Evolutionary conservation across 2,797 vertebrate genomes (phyloP), one percentile per base, ranked within the genome.

Genomic region (Phataginus tricuspis): DNA sequence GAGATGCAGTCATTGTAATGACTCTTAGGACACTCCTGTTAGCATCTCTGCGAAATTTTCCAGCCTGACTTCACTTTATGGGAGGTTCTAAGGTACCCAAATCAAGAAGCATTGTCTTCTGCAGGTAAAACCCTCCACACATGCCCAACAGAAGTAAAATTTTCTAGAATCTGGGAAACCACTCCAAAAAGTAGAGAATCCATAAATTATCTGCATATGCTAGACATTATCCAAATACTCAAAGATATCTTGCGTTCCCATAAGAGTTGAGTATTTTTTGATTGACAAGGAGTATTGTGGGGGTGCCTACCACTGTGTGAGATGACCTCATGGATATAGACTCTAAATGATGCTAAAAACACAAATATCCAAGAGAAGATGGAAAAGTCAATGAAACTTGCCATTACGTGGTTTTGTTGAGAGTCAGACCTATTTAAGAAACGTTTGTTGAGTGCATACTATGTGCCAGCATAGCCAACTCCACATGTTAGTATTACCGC

Each of bases 191-290:
- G 3, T 3, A 2, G 1, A 84, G 15, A 31, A 69, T 1, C 2
- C 7, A 3, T 49, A 55, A 39, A 31, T 63, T 71, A 68, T 82
- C 27, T 71, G 49, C n/a, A n/a, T 45, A 63, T 34, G 4, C 10
- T 31, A 27, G 29, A 61, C 23, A 29, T 80, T 51, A 53, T 57
- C 55, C 51, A 86, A 61, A 14, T 2, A 71, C 8, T 5, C 42
- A n/a, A 45, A 53, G 34, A 37, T 82, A 64, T 16, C 53, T 39
- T 78, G 2, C 25, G 72, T 78, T 37, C 31, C 63, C 51, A 18
- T n/a, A 45, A 69, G 23, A 91, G 57, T n/a, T 57, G 51, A 49
- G 7, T 86, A n/a, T 37, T 39, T 66, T 86, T 86, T 51, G 45
- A 74, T 39, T 16, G 42, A 61, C 19, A 78, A 19, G 2, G 5